These are phyloP conservation scores for Craterocephalus amniculus DNA, from an alignment of 2,797 vertebrate species.

Conservation along the genomic window DNA sequence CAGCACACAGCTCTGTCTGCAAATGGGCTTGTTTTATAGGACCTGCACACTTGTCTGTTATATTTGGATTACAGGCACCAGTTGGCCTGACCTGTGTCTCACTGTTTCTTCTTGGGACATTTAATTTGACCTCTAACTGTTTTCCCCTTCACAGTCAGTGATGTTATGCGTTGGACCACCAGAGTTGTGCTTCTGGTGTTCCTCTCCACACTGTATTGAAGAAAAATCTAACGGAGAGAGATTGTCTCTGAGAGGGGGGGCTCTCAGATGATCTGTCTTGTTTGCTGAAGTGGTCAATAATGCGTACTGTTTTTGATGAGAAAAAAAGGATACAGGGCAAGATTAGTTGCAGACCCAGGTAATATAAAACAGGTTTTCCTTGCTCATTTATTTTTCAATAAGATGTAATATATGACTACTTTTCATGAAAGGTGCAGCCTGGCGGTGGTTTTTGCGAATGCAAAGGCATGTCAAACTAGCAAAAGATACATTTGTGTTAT, in stretches of 20 bases:
- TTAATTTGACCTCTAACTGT: slow-evolving; percentile 59
- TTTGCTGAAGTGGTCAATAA: slow-evolving; percentile 27
- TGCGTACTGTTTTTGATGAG: slow-evolving; percentile 1
- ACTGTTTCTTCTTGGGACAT: slow-evolving; percentile 53
- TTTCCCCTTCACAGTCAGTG: slow-evolving; percentile 64
- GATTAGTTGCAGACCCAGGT: not conserved
- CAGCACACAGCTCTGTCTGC: slow-evolving; percentile 40
- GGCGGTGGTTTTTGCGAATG: slow-evolving; percentile 48
- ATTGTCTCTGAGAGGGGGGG: slow-evolving; percentile 25
- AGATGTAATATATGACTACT: slow-evolving; percentile 26
- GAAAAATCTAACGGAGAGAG: slow-evolving; percentile 43
- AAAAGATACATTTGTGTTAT: slow-evolving; percentile 73
- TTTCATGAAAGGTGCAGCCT: slow-evolving; percentile 38
- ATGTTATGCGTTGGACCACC: slow-evolving; percentile 66
- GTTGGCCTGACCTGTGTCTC: slow-evolving; percentile 37
- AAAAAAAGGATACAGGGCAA: slow-evolving; percentile 1
- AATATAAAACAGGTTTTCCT: not conserved
- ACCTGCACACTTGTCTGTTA: slow-evolving; percentile 50
- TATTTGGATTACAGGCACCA: slow-evolving; percentile 58
- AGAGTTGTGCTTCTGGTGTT: slow-evolving; percentile 66
- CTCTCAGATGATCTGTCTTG: slow-evolving; percentile 26
- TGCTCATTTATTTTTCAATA: slow-evolving; percentile 45
- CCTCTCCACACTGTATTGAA: slow-evolving; percentile 51
- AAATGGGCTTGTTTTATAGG: slow-evolving; percentile 40
- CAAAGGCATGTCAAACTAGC: slow-evolving; percentile 51